Conservation (phyloP, 2,797 vertebrate species). For the Selene dorsalis region DNA sequence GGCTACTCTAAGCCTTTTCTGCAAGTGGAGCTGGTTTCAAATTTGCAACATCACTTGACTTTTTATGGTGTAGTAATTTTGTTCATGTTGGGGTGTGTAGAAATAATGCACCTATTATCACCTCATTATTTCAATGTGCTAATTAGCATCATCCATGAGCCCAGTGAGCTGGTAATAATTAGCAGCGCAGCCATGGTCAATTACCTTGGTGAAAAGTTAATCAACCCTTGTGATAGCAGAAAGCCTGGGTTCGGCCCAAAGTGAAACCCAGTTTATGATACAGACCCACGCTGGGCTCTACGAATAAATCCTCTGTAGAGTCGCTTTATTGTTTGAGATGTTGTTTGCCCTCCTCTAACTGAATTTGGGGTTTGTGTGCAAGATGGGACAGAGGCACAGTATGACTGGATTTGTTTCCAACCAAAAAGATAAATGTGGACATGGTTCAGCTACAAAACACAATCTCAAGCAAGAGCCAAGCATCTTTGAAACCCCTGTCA, state of each 20-base stretch:
- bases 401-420: neutral
- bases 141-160: neutral
- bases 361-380: neutral
- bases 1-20: neutral
- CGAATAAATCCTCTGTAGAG: neutral
- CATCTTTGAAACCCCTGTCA: neutral
- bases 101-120: neutral
- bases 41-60: neutral
- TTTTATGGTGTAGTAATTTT: neutral
- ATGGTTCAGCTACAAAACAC: conserved; percentile 3
- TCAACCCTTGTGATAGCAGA: neutral
- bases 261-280: conserved; percentile 24
- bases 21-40: neutral
- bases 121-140: neutral
- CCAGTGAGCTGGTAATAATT: conserved; percentile 1
- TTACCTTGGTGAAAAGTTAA: neutral
- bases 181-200: neutral
- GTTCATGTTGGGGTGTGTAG: neutral
- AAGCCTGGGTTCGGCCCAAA: neutral
- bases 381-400: neutral
- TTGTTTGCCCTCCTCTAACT: neutral
- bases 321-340: neutral
- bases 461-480: neutral
- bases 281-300: neutral
- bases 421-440: neutral